A percentile compares a stretch with the other conserved stretches of the same genome.
Conservation (phyloP, 2,888 invertebrate species). For the Calameuta filiformis region DNA sequence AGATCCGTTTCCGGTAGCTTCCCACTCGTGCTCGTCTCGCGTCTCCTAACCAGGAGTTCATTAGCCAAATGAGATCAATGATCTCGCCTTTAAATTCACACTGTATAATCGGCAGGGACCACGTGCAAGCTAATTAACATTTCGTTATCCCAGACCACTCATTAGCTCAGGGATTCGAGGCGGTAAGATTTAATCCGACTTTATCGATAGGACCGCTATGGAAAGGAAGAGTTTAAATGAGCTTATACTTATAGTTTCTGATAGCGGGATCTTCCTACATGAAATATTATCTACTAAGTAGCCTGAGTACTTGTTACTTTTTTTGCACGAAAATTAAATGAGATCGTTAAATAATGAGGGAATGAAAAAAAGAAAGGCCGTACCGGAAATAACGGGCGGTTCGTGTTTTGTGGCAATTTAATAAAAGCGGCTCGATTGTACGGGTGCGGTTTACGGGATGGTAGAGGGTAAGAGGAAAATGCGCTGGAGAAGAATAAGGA, state of each 20-base stretch:
- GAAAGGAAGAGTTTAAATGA: background rate
- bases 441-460: background rate
- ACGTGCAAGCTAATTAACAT: constrained; percentile 41
- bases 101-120: constrained; percentile 26
- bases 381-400: background rate
- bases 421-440: constrained; percentile 25
- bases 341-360: background rate
- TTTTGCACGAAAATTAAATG: background rate
- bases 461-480: background rate
- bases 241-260: background rate
- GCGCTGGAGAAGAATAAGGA: background rate
- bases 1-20: constrained; percentile 48
- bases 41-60: constrained; percentile 35
- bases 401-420: constrained; percentile 29
- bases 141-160: constrained; percentile 30
- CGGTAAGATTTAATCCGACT: background rate
- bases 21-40: constrained; percentile 15
- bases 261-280: background rate
- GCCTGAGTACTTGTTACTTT: background rate
- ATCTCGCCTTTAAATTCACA: constrained; percentile 49
- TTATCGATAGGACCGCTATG: background rate
- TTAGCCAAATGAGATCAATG: constrained; percentile 41
- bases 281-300: background rate
- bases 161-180: constrained; percentile 17
- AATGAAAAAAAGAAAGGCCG: background rate